Base-by-base conservation (phyloP, 2,113 vertebrate genomes). In the Tragulus kanchil region DNA sequence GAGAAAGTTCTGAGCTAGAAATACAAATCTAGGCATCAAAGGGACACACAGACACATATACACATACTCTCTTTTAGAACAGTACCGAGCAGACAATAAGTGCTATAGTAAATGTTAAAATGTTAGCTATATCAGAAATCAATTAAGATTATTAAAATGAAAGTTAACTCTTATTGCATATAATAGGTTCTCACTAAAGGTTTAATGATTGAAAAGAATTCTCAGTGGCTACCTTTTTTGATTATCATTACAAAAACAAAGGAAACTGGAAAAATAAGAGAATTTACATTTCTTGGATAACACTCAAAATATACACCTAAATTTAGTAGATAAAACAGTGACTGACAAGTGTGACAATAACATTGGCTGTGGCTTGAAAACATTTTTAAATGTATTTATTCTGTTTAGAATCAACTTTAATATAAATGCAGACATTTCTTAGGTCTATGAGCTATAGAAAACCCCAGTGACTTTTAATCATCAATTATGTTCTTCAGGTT, bases 181-280 rank as follows among this genome's bases (percentile, higher is more conserved):
- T 7, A 81, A 16, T 64, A 81, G 48, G n/a, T n/a, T 6, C 19
- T 78, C 54, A 90, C 21, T 62, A 62, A 85, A 89, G 17, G 31
- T 96, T 86, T 90, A 65, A 59, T 59, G 23, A 86, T 73, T 90
- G 8, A 48, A 94, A 82, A 86, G 73, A 87, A 90, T 81, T 90
- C 3, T 25, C 26, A 58, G 28, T 28, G 4, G 23, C 78, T 73
- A 84, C 4, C 26, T 69, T 88, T 83, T n/a, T 56, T n/a, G 92
- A 69, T 50, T n/a, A 67, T 31, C 21, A 28, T 88, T 48, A 73
- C 54, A 85, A 92, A 62, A 78, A 17, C 19, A 92, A 88, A 5
- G 15, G 14, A 71, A 94, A 85, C 21, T 56, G 2, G 25, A 61
- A 94, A 92, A 52, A 81, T 31, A 52, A 0, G 78, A 88, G 13